Conservation (phyloP, 2,113 vertebrate genomes). For the Cranoglanis bouderius region DNA sequence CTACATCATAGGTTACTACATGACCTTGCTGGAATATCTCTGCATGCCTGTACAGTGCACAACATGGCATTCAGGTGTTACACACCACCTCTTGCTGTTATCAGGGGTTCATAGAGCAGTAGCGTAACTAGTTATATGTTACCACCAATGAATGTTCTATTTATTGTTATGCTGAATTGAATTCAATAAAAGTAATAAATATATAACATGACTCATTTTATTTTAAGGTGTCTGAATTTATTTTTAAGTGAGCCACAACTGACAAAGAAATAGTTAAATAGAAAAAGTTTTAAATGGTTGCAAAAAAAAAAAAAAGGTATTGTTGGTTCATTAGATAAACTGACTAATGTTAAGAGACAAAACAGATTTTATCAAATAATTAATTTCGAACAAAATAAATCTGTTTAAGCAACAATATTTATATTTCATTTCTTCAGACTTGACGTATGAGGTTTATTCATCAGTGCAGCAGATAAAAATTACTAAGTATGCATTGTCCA, state of each 20-base stretch:
- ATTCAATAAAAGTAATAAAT: conserved; percentile 46
- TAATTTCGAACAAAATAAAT: neutral
- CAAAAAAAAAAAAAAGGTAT: neutral
- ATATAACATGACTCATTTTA: neutral
- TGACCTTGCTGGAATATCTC: conserved; percentile 11
- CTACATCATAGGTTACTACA: neutral
- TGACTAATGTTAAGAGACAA: neutral
- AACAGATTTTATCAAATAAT: neutral
- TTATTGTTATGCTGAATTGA: conserved; percentile 51
- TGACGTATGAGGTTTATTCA: neutral
- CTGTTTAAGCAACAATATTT: neutral
- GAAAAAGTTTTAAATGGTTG: neutral
- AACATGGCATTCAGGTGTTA: neutral
- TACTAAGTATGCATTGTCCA: neutral
- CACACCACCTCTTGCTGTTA: conserved; percentile 1
- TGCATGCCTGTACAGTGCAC: neutral
- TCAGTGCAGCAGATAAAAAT: neutral
- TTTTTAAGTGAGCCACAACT: neutral
- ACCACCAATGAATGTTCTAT: conserved; percentile 45
- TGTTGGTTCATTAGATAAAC: neutral
- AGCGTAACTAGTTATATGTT: neutral
- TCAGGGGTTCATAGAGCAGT: neutral
- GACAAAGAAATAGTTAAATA: neutral
- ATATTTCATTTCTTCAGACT: neutral
- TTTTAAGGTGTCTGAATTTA: neutral